phyloP scores from a whole-genome alignment of 2,888 invertebrate species.

The Reticulitermes lucifugus region DNA sequence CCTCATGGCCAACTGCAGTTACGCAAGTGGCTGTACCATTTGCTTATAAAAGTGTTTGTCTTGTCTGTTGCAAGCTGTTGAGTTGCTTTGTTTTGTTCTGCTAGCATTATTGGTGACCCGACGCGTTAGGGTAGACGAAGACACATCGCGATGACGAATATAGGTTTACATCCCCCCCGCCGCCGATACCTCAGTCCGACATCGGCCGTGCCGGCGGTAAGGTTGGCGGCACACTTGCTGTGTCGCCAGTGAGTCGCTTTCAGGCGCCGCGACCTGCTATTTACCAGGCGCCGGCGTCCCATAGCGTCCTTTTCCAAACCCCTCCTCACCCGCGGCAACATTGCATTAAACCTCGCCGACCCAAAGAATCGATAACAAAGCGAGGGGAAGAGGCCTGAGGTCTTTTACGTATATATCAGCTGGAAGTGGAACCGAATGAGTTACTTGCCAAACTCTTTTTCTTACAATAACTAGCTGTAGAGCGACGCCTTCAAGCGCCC shows the following conservation, averaged over 20 bases:
- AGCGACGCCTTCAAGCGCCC: neutral
- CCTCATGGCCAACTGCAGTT: no score
- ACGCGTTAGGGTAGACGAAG: neutral
- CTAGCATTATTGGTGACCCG: neutral
- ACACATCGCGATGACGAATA: neutral
- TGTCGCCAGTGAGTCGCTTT: conserved; percentile 20
- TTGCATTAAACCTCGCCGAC: conserved; percentile 7
- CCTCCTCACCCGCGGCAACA: conserved; percentile 7
- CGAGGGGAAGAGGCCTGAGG: neutral
- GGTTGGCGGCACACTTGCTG: neutral
- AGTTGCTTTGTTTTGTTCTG: neutral
- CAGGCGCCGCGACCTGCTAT: conserved; percentile 32
- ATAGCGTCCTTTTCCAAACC: conserved; percentile 10
- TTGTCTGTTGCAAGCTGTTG: no score
- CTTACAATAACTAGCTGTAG: neutral
- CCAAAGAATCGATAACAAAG: conserved; percentile 20
- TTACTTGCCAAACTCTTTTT: neutral
- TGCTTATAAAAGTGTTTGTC: no score
- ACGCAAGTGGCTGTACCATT: no score
- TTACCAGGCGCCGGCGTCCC: conserved; percentile 34
- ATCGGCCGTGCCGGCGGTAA: no score
- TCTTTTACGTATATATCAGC: conserved; percentile 30
- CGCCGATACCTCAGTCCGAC: neutral
- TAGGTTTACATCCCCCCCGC: neutral
- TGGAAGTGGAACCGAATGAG: conserved; percentile 1